phyloP scores from a whole-genome alignment of 2,888 invertebrate genomes.

The Netelia virgata region DNA sequence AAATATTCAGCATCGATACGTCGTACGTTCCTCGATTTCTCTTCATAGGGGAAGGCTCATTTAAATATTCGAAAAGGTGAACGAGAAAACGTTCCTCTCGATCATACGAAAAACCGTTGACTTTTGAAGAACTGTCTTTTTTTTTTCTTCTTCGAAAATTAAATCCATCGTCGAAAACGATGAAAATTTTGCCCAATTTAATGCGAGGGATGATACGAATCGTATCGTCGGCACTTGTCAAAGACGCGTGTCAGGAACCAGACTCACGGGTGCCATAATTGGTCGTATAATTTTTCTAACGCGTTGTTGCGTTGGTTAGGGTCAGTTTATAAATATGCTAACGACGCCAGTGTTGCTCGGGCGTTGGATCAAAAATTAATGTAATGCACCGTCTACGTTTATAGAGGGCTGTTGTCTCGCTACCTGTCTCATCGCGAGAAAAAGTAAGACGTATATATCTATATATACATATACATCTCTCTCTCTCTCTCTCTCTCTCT shows the following conservation, averaged over 20 bases:
- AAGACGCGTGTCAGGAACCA: slow-evolving; percentile 50
- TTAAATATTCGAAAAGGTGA: slow-evolving; percentile 42
- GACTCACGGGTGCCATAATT: slow-evolving; percentile 64
- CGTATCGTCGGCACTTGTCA: background rate
- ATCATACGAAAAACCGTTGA: too few relatives aligned
- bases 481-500: too few relatives aligned
- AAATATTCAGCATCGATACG: background rate
- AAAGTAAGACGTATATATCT: slow-evolving; percentile 11
- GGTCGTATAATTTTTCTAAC: slow-evolving; percentile 60
- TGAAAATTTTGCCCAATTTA: background rate
- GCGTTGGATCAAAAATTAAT: slow-evolving; percentile 79
- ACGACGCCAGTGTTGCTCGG: slow-evolving; percentile 21
- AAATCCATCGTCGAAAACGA: too few relatives aligned
- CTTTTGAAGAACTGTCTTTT: too few relatives aligned
- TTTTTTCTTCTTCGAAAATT: too few relatives aligned
- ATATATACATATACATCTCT: slow-evolving; percentile 10
- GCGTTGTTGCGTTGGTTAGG: slow-evolving; percentile 61
- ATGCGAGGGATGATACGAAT: background rate
- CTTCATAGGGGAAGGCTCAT: slow-evolving; percentile 9
- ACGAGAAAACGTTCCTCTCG: too few relatives aligned
- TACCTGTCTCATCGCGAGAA: slow-evolving; percentile 70
- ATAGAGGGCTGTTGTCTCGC: slow-evolving; percentile 73
- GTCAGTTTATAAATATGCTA: slow-evolving; percentile 47
- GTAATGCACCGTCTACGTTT: slow-evolving; percentile 78
- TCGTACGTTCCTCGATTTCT: background rate